phyloP scores from a whole-genome alignment of 2,888 invertebrate species.

The Drosophila imparisetae region DNA sequence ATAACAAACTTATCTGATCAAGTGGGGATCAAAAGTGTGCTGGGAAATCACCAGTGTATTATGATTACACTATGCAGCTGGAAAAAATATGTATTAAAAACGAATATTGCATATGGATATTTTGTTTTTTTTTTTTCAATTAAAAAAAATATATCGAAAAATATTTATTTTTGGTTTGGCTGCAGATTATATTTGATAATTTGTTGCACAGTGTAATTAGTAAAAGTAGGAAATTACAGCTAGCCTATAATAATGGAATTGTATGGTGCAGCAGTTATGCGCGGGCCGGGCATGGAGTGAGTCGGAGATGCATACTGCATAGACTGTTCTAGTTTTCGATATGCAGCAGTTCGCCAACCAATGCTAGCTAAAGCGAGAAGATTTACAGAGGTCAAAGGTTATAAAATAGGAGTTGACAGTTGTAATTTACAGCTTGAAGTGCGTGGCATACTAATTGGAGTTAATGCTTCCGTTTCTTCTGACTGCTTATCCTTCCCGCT shows the following conservation, averaged over 20 bases:
- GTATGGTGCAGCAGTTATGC: constrained; percentile 80
- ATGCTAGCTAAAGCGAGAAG: constrained; percentile 68
- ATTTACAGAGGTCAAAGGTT: not conserved
- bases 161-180: not conserved
- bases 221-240: not conserved
- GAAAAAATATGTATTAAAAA: not conserved
- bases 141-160: too few species aligned
- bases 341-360: constrained; percentile 73
- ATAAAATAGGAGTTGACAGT: too few species aligned
- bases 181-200: not conserved
- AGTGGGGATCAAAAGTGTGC: not conserved
- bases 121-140: too few species aligned
- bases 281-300: constrained; percentile 81
- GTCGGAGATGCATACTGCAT: constrained; percentile 83
- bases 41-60: constrained; percentile 20
- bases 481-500: not conserved
- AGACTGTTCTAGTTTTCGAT: constrained; percentile 79
- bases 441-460: constrained; percentile 57
- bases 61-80: not conserved
- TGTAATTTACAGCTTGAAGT: constrained; percentile 79
- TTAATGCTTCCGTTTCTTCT: not conserved
- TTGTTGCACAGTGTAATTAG: not conserved
- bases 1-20: constrained; percentile 8
- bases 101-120: not conserved
- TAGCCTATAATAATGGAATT: constrained; percentile 82